phyloP scores from a whole-genome alignment of 2,888 invertebrate genomes.

The Pristionchus arcanus region DNA sequence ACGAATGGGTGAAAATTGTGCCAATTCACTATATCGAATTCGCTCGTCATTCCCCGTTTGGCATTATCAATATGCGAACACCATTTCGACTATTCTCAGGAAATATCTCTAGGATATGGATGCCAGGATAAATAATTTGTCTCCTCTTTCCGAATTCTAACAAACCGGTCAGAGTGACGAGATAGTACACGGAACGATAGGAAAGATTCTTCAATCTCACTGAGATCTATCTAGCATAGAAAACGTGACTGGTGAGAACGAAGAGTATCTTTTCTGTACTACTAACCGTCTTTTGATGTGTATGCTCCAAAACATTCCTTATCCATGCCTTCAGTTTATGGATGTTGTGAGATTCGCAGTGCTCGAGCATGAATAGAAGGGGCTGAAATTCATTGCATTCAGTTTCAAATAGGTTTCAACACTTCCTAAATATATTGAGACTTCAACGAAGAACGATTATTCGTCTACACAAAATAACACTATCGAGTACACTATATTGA shows the following conservation, averaged over 20 bases:
- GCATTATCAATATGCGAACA: background rate
- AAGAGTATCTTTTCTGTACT: background rate
- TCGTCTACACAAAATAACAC: too few species aligned
- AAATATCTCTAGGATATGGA: too few species aligned
- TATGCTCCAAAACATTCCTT: constrained; percentile 70
- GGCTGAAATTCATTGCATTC: constrained; percentile 60
- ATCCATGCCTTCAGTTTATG: constrained; percentile 75
- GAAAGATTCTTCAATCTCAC: too few species aligned
- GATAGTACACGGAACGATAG: background rate
- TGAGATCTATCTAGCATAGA: too few species aligned
- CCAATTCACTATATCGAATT: background rate
- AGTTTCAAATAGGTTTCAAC: background rate
- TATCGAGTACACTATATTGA: too few species aligned
- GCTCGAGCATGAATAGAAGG: constrained; percentile 74
- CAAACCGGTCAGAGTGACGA: too few species aligned
- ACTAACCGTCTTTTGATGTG: constrained; percentile 64
- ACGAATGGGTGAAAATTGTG: background rate
- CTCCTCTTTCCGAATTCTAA: too few species aligned
- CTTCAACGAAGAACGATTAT: background rate
- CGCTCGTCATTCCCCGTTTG: background rate
- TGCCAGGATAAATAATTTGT: too few species aligned
- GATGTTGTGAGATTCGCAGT: constrained; percentile 77
- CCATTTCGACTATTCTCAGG: background rate
- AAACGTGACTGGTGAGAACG: too few species aligned
- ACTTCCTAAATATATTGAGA: too few species aligned